Evolutionary conservation across 2,113 vertebrate species (phyloP).

Genomic region (Tetraodon nigroviridis): DNA sequence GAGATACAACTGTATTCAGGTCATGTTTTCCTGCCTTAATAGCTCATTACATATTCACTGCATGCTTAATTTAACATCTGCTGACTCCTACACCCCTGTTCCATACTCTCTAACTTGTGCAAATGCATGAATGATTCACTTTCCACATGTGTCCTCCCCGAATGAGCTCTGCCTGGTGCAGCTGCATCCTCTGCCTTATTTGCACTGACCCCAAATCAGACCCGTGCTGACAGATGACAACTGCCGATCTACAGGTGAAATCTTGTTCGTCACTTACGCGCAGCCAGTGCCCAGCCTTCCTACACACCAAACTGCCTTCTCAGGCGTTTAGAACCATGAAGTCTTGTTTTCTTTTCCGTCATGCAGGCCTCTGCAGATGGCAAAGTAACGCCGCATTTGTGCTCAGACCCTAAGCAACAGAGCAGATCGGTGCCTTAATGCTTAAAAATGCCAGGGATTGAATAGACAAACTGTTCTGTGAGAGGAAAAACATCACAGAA

Average conservation of each 20-base stretch:
- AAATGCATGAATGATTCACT: constrained; percentile 65
- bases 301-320: constrained; percentile 20
- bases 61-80: constrained; percentile 71
- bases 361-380: neutral
- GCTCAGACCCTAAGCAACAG: neutral
- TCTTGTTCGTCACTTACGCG: neutral
- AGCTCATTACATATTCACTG: constrained; percentile 65
- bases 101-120: constrained; percentile 37
- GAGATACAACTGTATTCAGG: constrained; percentile 45
- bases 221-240: constrained; percentile 33
- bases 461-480: neutral
- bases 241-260: constrained; percentile 37
- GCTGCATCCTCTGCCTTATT: constrained; percentile 44
- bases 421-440: neutral
- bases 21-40: constrained; percentile 60
- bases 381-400: neutral
- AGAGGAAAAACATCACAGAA: neutral
- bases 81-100: constrained; percentile 47
- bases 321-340: no score
- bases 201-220: constrained; percentile 36
- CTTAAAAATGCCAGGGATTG: neutral
- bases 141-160: constrained; percentile 63
- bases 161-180: constrained; percentile 37
- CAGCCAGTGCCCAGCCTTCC: no score
- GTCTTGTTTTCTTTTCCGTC: neutral